Evolutionary conservation across 2,888 invertebrate species (phyloP), one percentile per base, ranked within the genome.

Genomic region (Gerris lacustris): DNA sequence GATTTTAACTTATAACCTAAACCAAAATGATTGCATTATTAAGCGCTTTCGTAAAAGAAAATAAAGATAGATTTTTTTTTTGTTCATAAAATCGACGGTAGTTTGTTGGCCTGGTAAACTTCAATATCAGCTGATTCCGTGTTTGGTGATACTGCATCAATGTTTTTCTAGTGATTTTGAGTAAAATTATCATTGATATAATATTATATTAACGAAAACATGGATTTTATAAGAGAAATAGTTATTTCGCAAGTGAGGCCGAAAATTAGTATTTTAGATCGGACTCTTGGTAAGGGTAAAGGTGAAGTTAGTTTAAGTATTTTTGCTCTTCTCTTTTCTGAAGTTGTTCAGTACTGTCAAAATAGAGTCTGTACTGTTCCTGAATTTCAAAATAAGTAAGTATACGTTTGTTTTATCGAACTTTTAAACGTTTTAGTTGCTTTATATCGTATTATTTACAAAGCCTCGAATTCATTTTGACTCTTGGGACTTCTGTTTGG

Each of bases 271-370:
- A 94, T 95, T 77, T 84, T 96, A 31, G 96, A 96, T 80, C 93
- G 94, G 81, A 92, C 94, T 1, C 80, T 96, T 1, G 94, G 94
- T 76, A 92, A 93, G 82, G 95, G 95, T 6, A 94, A 94, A 82
- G 89, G 90, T 17, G 96, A 96, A 84, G 90, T 95, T 71, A 96
- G 94, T 68, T 82, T 95, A 69, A 93, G 94, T 76, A 90, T 94
- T 77, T 98, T 94, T 82, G 96, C 97, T 0, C 84, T 99, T 67
- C 83, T 99, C 71, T 99, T 99, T 81, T 96, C 97, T 31, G 99
- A 99, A 85, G 89, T 98, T 74, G 96, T 99, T 2, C 96, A 97
- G 80, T 99, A 99, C 82, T 95, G 95, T 78, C 97, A 99, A 83
- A 96, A 92, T 83, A 89, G 94, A 77, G 95, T 95, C 7, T 92